Evolutionary conservation across 2,113 vertebrate species (phyloP).

Genomic region (Plestiodon gilberti): DNA sequence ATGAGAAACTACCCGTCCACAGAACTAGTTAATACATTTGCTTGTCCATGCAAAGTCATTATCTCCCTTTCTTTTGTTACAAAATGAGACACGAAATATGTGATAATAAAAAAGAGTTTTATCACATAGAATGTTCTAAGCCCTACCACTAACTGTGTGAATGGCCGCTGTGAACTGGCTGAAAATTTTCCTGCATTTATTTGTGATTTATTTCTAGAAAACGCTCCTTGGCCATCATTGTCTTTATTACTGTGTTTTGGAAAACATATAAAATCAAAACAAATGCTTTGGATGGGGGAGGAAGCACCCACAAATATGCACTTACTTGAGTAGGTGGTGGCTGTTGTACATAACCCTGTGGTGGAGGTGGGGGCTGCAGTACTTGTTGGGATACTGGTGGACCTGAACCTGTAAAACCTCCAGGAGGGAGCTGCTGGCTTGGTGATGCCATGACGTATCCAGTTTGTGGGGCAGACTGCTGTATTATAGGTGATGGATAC

Average conservation of each 20-base stretch:
- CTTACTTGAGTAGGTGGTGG: conserved; percentile 86
- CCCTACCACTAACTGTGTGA: neutral
- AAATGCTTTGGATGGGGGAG: neutral
- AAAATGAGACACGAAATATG: neutral
- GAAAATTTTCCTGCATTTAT: neutral
- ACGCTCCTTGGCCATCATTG: neutral
- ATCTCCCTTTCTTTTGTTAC: neutral
- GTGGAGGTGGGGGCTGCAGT: conserved; percentile 73
- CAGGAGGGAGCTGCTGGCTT: conserved; percentile 76
- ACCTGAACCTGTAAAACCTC: conserved; percentile 76
- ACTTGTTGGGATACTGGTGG: conserved; percentile 79
- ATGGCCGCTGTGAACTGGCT: neutral
- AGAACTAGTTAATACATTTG: neutral
- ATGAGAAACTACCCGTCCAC: neutral
- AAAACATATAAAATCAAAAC: neutral
- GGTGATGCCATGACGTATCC: conserved; percentile 79
- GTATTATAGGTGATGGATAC: conserved; percentile 76
- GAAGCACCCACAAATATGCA: neutral
- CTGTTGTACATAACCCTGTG: conserved; percentile 80
- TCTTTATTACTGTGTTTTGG: neutral
- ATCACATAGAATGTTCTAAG: neutral
- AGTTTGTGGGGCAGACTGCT: conserved; percentile 81
- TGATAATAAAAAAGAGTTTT: neutral
- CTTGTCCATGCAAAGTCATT: no score
- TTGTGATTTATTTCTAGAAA: neutral